These are phyloP conservation scores for Cordilura impudica DNA, from an alignment of 2,888 invertebrate genomes.

Conservation along the genomic window DNA sequence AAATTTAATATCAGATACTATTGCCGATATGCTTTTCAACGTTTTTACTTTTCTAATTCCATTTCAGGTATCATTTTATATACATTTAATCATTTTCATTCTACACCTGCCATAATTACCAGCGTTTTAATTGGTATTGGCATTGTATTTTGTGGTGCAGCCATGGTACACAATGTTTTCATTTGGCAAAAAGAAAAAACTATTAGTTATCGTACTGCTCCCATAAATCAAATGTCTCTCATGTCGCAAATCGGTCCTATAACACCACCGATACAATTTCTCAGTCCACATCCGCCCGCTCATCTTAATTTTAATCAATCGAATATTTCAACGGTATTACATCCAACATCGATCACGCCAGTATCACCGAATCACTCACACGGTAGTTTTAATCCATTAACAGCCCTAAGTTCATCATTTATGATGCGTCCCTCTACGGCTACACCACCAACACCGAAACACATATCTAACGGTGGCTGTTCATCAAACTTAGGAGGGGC, in stretches of 20 bases:
- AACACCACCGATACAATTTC: constrained; percentile 69
- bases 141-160: constrained; percentile 93
- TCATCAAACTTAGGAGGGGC: constrained; percentile 64
- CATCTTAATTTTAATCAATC: constrained; percentile 66
- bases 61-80: constrained; percentile 91
- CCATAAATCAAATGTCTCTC: constrained; percentile 67
- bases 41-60: neutral
- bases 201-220: constrained; percentile 82
- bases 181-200: constrained; percentile 96
- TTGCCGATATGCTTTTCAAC: neutral
- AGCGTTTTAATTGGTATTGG: constrained; percentile 94
- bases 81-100: constrained; percentile 94
- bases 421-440: constrained; percentile 76
- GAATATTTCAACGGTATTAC: constrained; percentile 61
- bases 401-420: constrained; percentile 71
- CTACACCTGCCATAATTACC: constrained; percentile 93
- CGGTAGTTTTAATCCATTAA: constrained; percentile 76
- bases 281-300: constrained; percentile 61
- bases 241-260: constrained; percentile 69
- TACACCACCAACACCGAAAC: constrained; percentile 77
- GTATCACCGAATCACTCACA: constrained; percentile 78
- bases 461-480: constrained; percentile 67
- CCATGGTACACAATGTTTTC: constrained; percentile 96
- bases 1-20: constrained; percentile 67
- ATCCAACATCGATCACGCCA: constrained; percentile 77